phyloP scores from a whole-genome alignment of 2,888 invertebrate genomes.

The Epinotia demarniana region DNA sequence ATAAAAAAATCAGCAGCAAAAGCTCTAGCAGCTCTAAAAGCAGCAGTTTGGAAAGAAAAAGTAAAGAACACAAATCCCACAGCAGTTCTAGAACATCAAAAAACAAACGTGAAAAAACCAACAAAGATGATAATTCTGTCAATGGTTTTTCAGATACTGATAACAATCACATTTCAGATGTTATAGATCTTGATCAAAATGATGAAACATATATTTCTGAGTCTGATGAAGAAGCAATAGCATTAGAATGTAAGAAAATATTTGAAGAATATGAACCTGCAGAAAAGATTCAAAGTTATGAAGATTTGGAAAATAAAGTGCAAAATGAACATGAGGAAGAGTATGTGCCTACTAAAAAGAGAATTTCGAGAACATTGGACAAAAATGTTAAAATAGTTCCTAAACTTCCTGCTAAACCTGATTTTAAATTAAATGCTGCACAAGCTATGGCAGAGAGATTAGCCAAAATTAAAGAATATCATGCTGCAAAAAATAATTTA shows the following conservation, averaged over 20 bases:
- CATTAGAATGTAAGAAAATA: constrained; percentile 93
- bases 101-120: constrained; percentile 56
- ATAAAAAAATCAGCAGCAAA: constrained; percentile 58
- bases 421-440: constrained; percentile 84
- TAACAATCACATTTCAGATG: constrained; percentile 55
- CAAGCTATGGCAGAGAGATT: constrained; percentile 81
- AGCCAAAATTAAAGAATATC: constrained; percentile 79
- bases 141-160: constrained; percentile 62
- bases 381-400: constrained; percentile 71
- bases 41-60: constrained; percentile 62
- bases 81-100: constrained; percentile 64
- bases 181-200: constrained; percentile 54
- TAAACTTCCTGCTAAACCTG: constrained; percentile 73
- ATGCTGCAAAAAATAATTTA: constrained; percentile 66
- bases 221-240: constrained; percentile 88
- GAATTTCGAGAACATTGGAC: constrained; percentile 89
- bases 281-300: constrained; percentile 61
- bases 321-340: constrained; percentile 68
- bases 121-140: constrained; percentile 51
- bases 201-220: constrained; percentile 75
- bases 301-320: constrained; percentile 55
- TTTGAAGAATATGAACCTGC: constrained; percentile 91
- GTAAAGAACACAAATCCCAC: constrained; percentile 58
- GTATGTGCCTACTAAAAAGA: constrained; percentile 84
- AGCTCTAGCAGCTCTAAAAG: constrained; percentile 58